Evolutionary conservation across 2,797 vertebrate genomes (phyloP), one percentile per base, ranked within the genome.

Genomic region (Epinephelus coioides): DNA sequence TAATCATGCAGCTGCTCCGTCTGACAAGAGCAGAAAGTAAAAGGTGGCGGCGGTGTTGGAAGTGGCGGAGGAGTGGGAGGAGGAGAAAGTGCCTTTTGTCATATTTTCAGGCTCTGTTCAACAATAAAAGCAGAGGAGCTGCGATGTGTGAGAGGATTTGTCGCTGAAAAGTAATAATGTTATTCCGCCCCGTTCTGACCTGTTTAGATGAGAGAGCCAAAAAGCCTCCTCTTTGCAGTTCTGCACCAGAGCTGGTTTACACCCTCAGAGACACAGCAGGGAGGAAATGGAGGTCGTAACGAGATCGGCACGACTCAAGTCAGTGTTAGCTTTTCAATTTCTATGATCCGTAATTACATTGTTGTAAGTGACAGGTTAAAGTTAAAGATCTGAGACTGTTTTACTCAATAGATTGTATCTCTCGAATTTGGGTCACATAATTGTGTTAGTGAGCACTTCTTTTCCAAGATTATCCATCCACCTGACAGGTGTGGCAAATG

Each of bases 81-180:
- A 61, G 67, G 44, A 78, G 66, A 72, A 67, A 25, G 51, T 56
- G 78, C 56, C 70, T 75, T 82, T 80, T 82, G 79, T 84, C 78
- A 68, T 62, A 44, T 47, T 47, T 69, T 83, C 78, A 69, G 51
- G 65, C 34, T 47, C 9, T 3, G 25, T 13, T 51, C 25, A 25
- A 83, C 57, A 78, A 66, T 19, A 76, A 55, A 53, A 27, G 51
- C 59, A 82, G 49, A 75, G 49, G 27, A 78, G 60, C 23, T 12
- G 1, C 18, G 9, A 76, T n/a, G 69, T 68, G 60, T 3, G 47
- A 66, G 62, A 67, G 69, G 68, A 81, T 72, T 73, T 69, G 75
- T 74, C 34, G 6, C 38, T 21, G 61, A 13, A 66, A 53, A 88
- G 73, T 72, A 76, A 80, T 73, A 69, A 69, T 55, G 68, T 69